phyloP scores from a whole-genome alignment of 2,888 invertebrate genomes.

The Pinctada fucata region DNA sequence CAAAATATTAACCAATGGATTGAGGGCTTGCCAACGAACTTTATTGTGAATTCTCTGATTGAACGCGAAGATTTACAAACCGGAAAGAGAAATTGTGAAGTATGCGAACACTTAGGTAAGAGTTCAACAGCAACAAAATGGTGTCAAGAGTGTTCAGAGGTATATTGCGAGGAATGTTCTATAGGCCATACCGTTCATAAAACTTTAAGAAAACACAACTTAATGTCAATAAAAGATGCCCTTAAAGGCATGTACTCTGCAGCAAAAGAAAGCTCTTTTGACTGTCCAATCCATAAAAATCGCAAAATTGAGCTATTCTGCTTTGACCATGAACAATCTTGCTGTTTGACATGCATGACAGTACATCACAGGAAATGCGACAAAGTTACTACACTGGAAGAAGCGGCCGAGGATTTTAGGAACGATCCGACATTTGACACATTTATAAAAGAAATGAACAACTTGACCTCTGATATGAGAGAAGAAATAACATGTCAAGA shows the following conservation, averaged over 20 bases:
- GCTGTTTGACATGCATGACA: conserved; percentile 5
- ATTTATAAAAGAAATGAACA: too few species aligned
- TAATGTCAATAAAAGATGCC: too few species aligned
- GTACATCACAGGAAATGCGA: conserved; percentile 13
- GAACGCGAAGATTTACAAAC: conserved; percentile 4
- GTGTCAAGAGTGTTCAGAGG: conserved; percentile 2
- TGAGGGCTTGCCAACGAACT: background rate
- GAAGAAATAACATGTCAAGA: too few species aligned
- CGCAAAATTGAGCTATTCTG: conserved; percentile 3
- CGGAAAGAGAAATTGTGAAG: background rate
- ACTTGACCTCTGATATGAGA: too few species aligned
- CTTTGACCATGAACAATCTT: conserved; percentile 8
- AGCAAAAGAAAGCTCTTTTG: too few species aligned
- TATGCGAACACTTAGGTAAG: background rate
- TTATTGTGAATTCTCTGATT: background rate
- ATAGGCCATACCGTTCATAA: too few species aligned
- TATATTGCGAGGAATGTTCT: background rate
- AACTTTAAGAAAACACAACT: too few species aligned
- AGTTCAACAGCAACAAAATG: background rate
- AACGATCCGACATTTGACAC: too few species aligned
- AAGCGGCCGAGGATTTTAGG: background rate
- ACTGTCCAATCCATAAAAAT: background rate
- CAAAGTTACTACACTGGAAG: background rate
- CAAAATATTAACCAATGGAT: background rate
- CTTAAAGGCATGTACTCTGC: too few species aligned